Conservation (phyloP, 2,797 vertebrate genomes). For the Gymnoscopelus braueri region DNA sequence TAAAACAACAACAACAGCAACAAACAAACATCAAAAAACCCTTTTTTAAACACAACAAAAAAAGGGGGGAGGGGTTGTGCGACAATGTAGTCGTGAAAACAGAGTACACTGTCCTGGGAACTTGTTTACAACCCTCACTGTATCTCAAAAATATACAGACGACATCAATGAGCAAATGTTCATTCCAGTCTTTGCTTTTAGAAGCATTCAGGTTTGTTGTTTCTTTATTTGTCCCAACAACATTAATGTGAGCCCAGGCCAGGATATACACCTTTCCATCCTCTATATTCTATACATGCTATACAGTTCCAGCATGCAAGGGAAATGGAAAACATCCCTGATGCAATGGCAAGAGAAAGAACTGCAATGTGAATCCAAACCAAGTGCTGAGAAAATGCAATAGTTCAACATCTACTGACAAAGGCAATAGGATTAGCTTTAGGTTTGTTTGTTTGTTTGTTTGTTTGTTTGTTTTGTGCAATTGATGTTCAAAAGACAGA, state of each 20-base stretch:
- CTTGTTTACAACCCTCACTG: no score
- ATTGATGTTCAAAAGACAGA: conserved; percentile 68
- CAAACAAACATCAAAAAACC: no score
- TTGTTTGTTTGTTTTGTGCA: conserved; percentile 45
- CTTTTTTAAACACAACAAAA: no score
- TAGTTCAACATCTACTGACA: conserved; percentile 61
- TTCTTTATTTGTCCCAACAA: conserved; percentile 9
- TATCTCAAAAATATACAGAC: no score
- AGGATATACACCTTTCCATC: conserved; percentile 73
- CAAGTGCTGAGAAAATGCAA: conserved; percentile 80
- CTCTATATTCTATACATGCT: conserved; percentile 75
- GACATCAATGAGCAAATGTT: no score
- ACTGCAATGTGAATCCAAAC: conserved; percentile 66
- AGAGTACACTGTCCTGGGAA: no score
- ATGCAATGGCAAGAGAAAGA: conserved; percentile 75
- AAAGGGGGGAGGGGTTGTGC: no score
- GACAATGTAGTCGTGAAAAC: no score
- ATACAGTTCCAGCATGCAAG: conserved; percentile 92
- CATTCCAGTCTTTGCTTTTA: no score
- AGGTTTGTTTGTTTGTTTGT: neutral
- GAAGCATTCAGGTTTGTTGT: neutral
- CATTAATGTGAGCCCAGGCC: conserved; percentile 43
- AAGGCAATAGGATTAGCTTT: conserved; percentile 57
- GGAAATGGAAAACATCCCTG: conserved; percentile 62
- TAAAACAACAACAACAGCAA: no score